Percentiles rank a stretch among this genome's conserved stretches.
phyloP scores from a whole-genome alignment of 2,113 vertebrate genomes.

The Cervus canadensis region DNA sequence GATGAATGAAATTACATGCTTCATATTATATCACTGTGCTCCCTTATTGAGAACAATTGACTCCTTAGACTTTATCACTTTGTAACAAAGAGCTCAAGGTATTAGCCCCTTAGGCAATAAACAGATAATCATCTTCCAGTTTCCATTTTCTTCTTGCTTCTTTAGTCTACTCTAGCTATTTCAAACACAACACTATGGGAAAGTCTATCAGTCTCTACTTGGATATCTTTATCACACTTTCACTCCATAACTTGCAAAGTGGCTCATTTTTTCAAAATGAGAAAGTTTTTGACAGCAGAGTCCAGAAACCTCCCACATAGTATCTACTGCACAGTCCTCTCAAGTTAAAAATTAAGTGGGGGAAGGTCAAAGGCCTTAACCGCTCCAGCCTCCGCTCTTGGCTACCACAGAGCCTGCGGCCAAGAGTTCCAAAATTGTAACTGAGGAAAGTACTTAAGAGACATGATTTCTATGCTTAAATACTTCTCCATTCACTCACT shows the following conservation, averaged over 20 bases:
- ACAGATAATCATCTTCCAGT: not conserved
- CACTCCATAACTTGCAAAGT: not conserved
- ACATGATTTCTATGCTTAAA: not conserved
- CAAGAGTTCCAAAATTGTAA: not conserved
- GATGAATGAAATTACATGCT: not conserved
- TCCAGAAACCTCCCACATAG: not conserved
- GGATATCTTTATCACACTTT: not conserved
- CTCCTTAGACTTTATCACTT: slow-evolving; percentile 3
- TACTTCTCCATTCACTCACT: not conserved
- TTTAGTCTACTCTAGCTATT: not conserved
- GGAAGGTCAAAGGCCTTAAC: not conserved
- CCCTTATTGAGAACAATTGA: not conserved
- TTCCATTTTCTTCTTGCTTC: not conserved
- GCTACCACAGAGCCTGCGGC: not conserved
- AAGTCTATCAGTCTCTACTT: not conserved
- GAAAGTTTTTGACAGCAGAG: not conserved
- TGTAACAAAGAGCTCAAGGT: not conserved
- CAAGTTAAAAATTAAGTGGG: slow-evolving; percentile 9
- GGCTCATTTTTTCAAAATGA: not conserved
- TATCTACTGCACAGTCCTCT: not conserved
- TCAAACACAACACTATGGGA: not conserved
- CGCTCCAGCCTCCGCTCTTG: not conserved
- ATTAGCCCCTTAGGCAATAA: not conserved
- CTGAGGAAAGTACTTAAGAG: not conserved
- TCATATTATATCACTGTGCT: not conserved